Evolutionary conservation across 2,888 invertebrate genomes (phyloP).

Genomic region (Cephonodes hylas): DNA sequence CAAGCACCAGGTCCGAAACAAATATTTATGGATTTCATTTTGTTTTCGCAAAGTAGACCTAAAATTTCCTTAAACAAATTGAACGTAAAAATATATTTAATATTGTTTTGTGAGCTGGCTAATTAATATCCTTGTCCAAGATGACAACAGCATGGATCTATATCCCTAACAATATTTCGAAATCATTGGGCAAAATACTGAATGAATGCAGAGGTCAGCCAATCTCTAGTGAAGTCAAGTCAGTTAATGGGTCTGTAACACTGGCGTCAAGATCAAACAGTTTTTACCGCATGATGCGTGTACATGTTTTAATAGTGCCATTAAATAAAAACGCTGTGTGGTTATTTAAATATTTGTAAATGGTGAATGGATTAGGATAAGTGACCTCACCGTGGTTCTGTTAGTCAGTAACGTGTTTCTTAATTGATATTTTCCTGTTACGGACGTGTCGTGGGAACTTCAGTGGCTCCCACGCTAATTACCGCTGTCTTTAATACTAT

Average conservation of each 20-base stretch:
- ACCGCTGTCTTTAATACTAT: conserved; percentile 50
- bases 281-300: not conserved
- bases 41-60: too few species aligned
- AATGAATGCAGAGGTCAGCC: too few species aligned
- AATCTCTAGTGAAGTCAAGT: too few species aligned
- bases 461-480: conserved; percentile 71
- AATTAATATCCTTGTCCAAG: too few species aligned
- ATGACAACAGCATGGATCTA: too few species aligned
- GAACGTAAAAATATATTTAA: too few species aligned
- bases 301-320: not conserved
- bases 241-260: not conserved
- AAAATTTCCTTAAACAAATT: too few species aligned
- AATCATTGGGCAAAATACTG: too few species aligned
- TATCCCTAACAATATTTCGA: too few species aligned
- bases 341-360: conserved; percentile 8
- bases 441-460: conserved; percentile 64
- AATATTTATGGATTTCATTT: too few species aligned
- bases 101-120: too few species aligned
- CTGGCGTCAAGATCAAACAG: not conserved
- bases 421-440: conserved; percentile 63
- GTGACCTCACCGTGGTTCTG: conserved; percentile 1
- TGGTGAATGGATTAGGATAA: conserved; percentile 6
- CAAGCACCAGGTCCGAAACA: too few species aligned
- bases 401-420: conserved; percentile 31
- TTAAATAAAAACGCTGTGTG: conserved; percentile 4